phyloP scores from a whole-genome alignment of 1,140 invertebrate genomes.

The Potamilus streckersoni region DNA sequence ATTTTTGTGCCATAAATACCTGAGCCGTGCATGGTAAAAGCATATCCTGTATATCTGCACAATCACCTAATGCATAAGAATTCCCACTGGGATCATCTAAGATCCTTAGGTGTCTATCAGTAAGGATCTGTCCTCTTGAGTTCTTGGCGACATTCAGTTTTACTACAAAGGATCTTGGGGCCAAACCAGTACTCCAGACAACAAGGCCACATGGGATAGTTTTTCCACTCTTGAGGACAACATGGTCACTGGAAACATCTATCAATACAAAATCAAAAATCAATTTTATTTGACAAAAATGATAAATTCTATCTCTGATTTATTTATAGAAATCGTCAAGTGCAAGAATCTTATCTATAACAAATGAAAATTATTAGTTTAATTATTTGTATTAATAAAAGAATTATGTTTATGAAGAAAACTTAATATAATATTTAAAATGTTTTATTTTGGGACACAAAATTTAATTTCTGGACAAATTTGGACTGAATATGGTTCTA shows the following conservation, averaged over 20 bases:
- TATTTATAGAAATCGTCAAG: no score
- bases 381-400: no score
- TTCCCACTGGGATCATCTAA: constrained; percentile 41
- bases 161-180: constrained; percentile 60
- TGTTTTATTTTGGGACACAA: no score
- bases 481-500: no score
- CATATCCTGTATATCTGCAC: constrained; percentile 55
- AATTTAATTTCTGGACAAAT: no score
- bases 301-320: no score
- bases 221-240: constrained; percentile 59
- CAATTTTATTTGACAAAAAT: no score
- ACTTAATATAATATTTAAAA: no score
- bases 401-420: no score
- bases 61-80: constrained; percentile 65
- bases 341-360: no score
- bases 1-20: constrained; percentile 27
- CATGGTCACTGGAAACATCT: constrained; percentile 62
- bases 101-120: constrained; percentile 54
- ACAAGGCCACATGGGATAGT: constrained; percentile 67
- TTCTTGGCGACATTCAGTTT: constrained; percentile 59
- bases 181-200: constrained; percentile 68
- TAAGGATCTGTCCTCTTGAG: constrained; percentile 63
- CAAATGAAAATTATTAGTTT: no score
- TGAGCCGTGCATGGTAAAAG: constrained; percentile 66
- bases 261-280: constrained; percentile 7